Conservation (phyloP, 2,888 invertebrate genomes). For the Malthinus seriepunctatus region DNA sequence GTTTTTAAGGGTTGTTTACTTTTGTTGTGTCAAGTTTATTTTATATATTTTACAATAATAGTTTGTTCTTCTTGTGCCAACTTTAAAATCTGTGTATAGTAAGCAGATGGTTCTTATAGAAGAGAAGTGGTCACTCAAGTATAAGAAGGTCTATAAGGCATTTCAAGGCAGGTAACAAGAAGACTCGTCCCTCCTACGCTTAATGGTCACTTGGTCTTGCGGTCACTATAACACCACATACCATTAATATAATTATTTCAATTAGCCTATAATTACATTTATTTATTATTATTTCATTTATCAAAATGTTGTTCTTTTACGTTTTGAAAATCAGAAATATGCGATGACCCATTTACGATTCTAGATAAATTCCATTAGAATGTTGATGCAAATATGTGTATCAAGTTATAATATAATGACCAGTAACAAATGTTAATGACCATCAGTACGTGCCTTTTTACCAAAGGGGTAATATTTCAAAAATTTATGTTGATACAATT, state of each 20-base stretch:
- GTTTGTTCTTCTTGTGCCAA: conserved; percentile 7
- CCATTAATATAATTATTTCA: conserved; percentile 14
- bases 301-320: too few species aligned
- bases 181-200: conserved; percentile 39
- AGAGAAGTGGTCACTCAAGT: conserved; percentile 27
- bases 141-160: conserved; percentile 29
- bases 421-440: too few species aligned
- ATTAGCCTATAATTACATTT: too few species aligned
- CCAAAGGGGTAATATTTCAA: too few species aligned
- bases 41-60: conserved; percentile 1
- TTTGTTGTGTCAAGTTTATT: conserved; percentile 4
- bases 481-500: too few species aligned
- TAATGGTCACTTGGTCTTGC: conserved; percentile 38
- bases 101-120: conserved; percentile 7
- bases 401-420: too few species aligned
- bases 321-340: too few species aligned
- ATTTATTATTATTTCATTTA: too few species aligned
- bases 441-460: too few species aligned
- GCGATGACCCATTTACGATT: too few species aligned
- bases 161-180: conserved; percentile 38
- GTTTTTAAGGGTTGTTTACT: neutral
- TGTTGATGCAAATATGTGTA: too few species aligned
- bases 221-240: conserved; percentile 26
- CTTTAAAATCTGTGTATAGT: conserved; percentile 1
- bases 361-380: too few species aligned